Evolutionary conservation across 2,888 invertebrate species (phyloP), one percentile per base, ranked within the genome.

Genomic region (Sicus ferrugineus): DNA sequence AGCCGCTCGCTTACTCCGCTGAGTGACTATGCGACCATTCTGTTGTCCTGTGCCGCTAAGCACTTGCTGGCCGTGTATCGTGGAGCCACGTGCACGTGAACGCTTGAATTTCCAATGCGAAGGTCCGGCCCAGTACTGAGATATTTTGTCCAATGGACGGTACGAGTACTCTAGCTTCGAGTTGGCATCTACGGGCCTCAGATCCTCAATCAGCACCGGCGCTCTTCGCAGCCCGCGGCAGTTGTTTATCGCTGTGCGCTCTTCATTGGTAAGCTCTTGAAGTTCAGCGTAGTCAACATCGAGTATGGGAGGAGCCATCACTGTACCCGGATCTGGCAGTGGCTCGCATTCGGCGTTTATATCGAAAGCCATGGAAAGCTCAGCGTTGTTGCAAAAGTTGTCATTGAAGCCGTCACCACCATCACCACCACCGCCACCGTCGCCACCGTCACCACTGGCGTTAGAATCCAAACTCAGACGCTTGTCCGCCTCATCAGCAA

Each of bases 21-120:
- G 70, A n/a, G 73, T 73, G 2, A 63, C 16, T 1, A 67, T 46
- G 2, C 70, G 66, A 9, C 19, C 65, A 7, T 21, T 56, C 11
- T 67, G 56, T n/a, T 61, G 68, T 16, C 61, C 31, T 23, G 58
- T 14, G 7, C 62, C n/a, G 26, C 64, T n/a, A 19, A 59, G 30
- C 14, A 16, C 68, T 30, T 26, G 65, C 31, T 34, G 59, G 6
- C 54, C n/a, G 6, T 74, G 9, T 19, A 76, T 68, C 0, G 74
- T 74, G 11, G 80, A 76, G n/a, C 73, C 78, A n/a, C 78, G 79
- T 5, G 73, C 67, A 0, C 82, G 79, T 0, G 65, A n/a, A 3
- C 87, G 88, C 79, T 88, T 89, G 54, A 92, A 88, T 76, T 92
- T 91, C 95, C 95, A 95, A 84, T 95, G 93, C 56, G 90, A 87